phyloP scores from a whole-genome alignment of 2,797 vertebrate species.

The Thripadectes ignobilis region DNA sequence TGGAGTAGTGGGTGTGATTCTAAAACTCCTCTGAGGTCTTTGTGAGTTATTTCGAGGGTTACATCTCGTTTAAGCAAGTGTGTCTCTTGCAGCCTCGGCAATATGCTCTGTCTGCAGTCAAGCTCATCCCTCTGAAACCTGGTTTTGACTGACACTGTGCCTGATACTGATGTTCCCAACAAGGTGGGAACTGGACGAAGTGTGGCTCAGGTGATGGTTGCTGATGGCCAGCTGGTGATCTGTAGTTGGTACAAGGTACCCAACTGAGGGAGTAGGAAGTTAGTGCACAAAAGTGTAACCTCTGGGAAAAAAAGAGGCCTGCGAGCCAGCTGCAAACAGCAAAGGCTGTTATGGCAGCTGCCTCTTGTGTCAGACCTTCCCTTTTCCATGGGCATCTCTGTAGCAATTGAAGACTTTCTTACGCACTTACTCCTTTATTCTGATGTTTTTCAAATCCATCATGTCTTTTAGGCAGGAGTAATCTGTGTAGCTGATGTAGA shows the following conservation, averaged over 20 bases:
- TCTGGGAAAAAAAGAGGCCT: not conserved
- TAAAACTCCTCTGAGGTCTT: not conserved
- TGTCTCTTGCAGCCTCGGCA: not conserved
- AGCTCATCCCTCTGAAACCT: not conserved
- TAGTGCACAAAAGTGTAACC: not conserved
- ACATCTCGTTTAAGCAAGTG: not conserved
- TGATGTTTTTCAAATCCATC: not conserved
- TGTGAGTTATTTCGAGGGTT: not conserved
- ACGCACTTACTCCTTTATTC: not conserved
- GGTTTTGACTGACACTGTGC: not conserved
- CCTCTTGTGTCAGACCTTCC: not conserved
- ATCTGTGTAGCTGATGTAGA: not conserved
- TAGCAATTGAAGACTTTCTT: not conserved
- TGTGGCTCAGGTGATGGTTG: not conserved
- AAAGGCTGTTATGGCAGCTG: not conserved
- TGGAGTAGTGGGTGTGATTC: not conserved
- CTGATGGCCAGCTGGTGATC: not conserved
- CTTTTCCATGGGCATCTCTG: not conserved
- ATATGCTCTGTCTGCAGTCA: fast-evolving
- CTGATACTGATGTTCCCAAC: not conserved
- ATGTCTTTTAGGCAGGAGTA: not conserved
- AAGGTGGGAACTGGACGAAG: not conserved
- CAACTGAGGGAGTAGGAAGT: fast-evolving
- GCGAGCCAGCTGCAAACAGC: not conserved
- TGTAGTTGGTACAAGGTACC: fast-evolving